Conservation (phyloP, 2,113 vertebrate genomes). For the Gnathonemus echidnorhynchus region DNA sequence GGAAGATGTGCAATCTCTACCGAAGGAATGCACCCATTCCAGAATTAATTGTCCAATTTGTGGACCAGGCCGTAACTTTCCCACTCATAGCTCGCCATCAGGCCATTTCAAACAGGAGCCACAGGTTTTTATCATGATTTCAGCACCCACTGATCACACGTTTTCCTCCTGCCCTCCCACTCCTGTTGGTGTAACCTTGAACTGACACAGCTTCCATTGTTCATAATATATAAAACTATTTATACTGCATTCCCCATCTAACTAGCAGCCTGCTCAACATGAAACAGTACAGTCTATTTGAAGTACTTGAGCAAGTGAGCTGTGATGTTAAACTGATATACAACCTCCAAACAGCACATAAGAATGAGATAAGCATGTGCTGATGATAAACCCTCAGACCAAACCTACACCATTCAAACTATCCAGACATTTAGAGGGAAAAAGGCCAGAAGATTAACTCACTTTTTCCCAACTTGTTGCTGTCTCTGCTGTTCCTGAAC, state of each 20-base stretch:
- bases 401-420: not conserved
- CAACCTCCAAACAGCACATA: not conserved
- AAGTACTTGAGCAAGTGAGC: not conserved
- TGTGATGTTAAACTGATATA: not conserved
- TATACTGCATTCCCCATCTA: not conserved
- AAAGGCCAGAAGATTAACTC: conserved; percentile 20
- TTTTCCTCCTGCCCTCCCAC: not conserved
- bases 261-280: not conserved
- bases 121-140: not conserved
- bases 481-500: conserved; percentile 70
- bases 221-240: not conserved
- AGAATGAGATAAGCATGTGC: not conserved
- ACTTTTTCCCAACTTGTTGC: conserved; percentile 70
- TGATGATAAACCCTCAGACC: not conserved
- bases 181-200: not conserved
- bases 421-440: not conserved
- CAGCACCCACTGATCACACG: not conserved
- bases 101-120: not conserved
- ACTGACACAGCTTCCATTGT: not conserved
- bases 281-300: not conserved
- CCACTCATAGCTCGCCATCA: not conserved
- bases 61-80: not conserved
- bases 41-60: not conserved
- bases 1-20: not conserved
- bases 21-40: not conserved